Evolutionary conservation across 2,113 vertebrate genomes (phyloP).

Genomic region (Gambusia holbrooki): DNA sequence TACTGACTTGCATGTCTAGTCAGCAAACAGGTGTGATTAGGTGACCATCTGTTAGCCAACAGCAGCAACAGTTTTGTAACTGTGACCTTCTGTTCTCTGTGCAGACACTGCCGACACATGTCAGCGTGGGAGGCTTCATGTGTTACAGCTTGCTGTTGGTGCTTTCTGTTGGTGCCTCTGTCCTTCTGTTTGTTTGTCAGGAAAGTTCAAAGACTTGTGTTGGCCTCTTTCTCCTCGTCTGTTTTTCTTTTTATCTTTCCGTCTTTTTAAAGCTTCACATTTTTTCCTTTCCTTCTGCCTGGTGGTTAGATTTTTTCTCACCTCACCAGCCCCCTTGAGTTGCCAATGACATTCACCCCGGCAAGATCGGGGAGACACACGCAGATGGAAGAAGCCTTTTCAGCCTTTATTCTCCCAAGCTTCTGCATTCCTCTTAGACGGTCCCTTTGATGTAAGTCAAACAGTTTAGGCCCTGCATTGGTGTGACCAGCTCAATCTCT

Average conservation of each 20-base stretch:
- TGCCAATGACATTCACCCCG: constrained; percentile 36
- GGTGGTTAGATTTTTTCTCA: constrained; percentile 54
- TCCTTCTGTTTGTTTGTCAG: constrained; percentile 36
- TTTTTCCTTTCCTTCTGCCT: constrained; percentile 29
- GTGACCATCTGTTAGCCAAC: constrained; percentile 11
- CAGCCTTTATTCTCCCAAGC: constrained; percentile 1
- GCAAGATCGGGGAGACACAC: constrained; percentile 21
- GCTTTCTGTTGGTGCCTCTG: neutral
- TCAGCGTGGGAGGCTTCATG: constrained; percentile 6
- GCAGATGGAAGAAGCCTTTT: constrained; percentile 17
- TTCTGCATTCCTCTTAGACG: constrained; percentile 22
- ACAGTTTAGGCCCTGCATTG: neutral
- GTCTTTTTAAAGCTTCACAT: constrained; percentile 5
- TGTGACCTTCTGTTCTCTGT: neutral
- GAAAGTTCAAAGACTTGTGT: constrained; percentile 28
- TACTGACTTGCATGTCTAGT: neutral
- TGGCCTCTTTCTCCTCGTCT: constrained; percentile 3
- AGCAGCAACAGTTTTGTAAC: neutral
- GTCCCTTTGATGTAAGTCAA: neutral
- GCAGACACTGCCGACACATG: neutral
- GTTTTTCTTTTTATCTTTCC: constrained; percentile 14
- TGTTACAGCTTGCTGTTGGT: constrained; percentile 7
- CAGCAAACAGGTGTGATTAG: neutral
- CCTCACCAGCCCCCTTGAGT: constrained; percentile 2
- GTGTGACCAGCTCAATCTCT: too few species aligned